Base-by-base conservation (phyloP, 2,797 vertebrate genomes). In the Eleutherodactylus coqui region DNA sequence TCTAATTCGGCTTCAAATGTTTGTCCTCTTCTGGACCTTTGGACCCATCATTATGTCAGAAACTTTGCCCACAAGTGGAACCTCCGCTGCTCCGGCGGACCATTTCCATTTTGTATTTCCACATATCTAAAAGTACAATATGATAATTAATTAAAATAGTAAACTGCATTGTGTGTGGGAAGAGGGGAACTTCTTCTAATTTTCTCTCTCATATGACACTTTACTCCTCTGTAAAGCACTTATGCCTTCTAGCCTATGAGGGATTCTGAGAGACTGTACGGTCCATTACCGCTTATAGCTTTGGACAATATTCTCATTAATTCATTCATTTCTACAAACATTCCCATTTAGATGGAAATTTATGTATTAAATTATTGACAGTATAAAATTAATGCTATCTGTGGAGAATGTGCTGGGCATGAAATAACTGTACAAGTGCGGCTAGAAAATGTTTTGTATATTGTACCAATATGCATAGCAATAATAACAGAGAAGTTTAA, bases 331-430 rank as follows among this genome's bases (percentile, higher is more conserved):
- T 75, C 69, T 53, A 10, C 29, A 82, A n/a, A 77, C 51, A n/a
- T 75, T 27, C 17, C 41, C 36, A 80, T 73, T 72, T 45, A 73
- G 69, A 83, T 83, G 69, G 69, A 58, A 83, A 83, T 83, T 75
- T 83, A 60, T 87, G 73, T 58, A 87, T 70, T 45, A 47, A 70
- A 51, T 69, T 67, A 75, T 76, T 67, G 79, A 76, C 80, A 83
- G 27, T 75, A 60, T 83, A 55, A 87, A 83, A 87, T 79, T 9
- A 83, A 73, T 82, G 49, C 62, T 47, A 16, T 17, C 75, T 43
- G 24, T 45, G 51, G 10, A 64, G 45, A 67, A 55, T 79, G 53
- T 79, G 32, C n/a, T 29, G 75, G 27, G 81, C 36, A 64, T 21
- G 7, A 75, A 87, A 82, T 86, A 75, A 87, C 60, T 78, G 75